Base-by-base conservation (phyloP, 2,888 invertebrate genomes). In the Plusia festucae region DNA sequence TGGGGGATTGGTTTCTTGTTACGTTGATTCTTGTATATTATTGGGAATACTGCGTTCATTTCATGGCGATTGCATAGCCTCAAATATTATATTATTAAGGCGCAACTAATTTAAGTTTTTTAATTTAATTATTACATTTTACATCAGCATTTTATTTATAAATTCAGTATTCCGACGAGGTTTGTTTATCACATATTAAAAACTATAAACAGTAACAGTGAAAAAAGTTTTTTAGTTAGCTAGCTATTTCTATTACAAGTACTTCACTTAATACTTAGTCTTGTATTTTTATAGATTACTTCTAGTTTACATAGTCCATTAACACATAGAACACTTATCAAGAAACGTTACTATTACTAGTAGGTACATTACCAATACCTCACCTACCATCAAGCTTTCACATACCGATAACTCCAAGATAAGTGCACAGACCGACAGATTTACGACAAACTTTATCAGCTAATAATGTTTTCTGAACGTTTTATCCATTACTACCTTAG, bases 361-460 rank as follows among this genome's bases (percentile, higher is more conserved):
- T 53, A 34, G 60, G 61, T 27, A 69, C 64, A 63, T 66, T 59
- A 69, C 57, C 56, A 60, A 70, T 65, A 60, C 56, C 64, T 76
- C 77, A 80, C 71, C 76, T 76, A 70, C 63, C 67, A 70, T 18
- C 61, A 70, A 76, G 78, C 84, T 83, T 81, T 81, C 79, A 79
- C 84, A 71, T 83, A 65, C 69, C 60, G 84, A 83, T 82, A 83
- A 81, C 73, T 65, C 68, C 27, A 22, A 70, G 82, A 82, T 82
- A 82, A 81, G 64, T 76, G 60, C 57, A 61, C 62, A 76, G 68
- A 78, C 68, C 27, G 82, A 83, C 77, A 78, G 82, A 83, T 82
- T 82, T 82, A 82, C 82, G 83, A 79, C 65, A 67, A 15, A 66
- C 34, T 70, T 82, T 83, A 82, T 82, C 82, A 69, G 70, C 53